Conservation (phyloP, 2,797 vertebrate genomes). For the Eleutherodactylus coqui region DNA sequence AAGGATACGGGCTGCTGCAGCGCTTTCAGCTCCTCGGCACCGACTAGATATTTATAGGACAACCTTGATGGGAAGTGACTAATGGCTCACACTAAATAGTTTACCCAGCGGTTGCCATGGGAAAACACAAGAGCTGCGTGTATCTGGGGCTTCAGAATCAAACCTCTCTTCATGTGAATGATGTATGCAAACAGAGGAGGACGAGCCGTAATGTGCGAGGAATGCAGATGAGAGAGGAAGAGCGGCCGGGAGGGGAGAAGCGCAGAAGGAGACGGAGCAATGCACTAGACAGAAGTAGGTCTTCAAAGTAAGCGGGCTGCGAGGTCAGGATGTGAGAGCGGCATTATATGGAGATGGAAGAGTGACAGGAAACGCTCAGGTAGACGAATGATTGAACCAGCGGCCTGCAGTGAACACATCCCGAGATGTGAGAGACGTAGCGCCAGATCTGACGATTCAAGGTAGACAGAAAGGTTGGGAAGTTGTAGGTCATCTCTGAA, state of each 20-base stretch:
- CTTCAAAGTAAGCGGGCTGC: conserved; percentile 27
- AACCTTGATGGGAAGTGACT: not conserved
- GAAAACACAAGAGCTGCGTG: not conserved
- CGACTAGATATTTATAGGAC: not conserved
- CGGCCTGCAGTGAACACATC: conserved; percentile 32
- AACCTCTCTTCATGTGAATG: not conserved
- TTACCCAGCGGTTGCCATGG: not conserved
- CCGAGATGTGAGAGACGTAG: conserved; percentile 36
- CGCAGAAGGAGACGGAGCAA: conserved; percentile 18
- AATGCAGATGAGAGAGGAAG: not conserved
- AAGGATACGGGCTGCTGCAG: not conserved
- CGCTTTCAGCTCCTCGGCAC: not conserved
- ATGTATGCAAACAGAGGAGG: not conserved
- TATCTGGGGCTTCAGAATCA: not conserved
- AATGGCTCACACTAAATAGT: not conserved
- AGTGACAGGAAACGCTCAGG: conserved; percentile 42
- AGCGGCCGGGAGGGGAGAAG: conserved; percentile 2
- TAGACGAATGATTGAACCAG: conserved; percentile 30
- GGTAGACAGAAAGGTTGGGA: conserved; percentile 21
- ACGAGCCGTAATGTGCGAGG: not conserved
- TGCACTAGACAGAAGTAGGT: conserved; percentile 32
- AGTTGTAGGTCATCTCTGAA: conserved; percentile 15
- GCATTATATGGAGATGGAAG: conserved; percentile 14
- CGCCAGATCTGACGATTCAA: conserved; percentile 6
- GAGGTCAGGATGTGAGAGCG: conserved; percentile 32